phyloP scores from a whole-genome alignment of 1,140 invertebrate genomes.

The Scaptodrosophila lebanonensis region DNA sequence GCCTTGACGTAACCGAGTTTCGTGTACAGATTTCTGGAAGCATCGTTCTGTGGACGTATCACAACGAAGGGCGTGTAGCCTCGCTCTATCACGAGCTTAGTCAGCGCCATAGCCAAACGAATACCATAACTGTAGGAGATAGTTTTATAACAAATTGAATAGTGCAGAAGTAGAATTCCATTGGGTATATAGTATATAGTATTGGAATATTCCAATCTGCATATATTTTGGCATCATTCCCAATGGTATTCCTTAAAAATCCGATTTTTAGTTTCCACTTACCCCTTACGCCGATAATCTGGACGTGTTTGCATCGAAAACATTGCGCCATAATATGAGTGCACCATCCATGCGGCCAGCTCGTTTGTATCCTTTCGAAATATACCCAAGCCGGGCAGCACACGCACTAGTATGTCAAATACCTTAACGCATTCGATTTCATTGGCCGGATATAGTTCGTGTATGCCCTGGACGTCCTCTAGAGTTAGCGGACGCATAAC shows the following conservation, averaged over 20 bases:
- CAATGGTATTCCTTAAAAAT: too few species aligned
- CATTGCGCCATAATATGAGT: slow-evolving; percentile 92
- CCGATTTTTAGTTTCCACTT: slow-evolving; percentile 28
- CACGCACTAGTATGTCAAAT: slow-evolving; percentile 86
- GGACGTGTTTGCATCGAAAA: slow-evolving; percentile 93
- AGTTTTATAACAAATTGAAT: not conserved
- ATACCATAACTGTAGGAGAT: slow-evolving; percentile 79
- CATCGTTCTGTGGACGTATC: slow-evolving; percentile 90
- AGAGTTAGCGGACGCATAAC: slow-evolving; percentile 84
- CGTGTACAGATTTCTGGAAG: slow-evolving; percentile 86
- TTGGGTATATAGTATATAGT: too few species aligned
- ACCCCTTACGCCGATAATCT: slow-evolving; percentile 87
- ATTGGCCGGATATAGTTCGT: slow-evolving; percentile 89
- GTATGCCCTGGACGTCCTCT: slow-evolving; percentile 87
- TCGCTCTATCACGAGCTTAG: slow-evolving; percentile 83
- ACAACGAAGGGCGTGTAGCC: slow-evolving; percentile 90
- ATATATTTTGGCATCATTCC: too few species aligned
- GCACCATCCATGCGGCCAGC: slow-evolving; percentile 90
- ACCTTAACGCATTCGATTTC: slow-evolving; percentile 89
- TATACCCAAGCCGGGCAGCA: slow-evolving; percentile 86
- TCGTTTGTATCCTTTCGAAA: slow-evolving; percentile 82
- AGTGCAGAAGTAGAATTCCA: too few species aligned
- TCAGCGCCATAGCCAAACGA: slow-evolving; percentile 82
- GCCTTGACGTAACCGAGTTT: slow-evolving; percentile 88
- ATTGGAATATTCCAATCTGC: too few species aligned